Percentiles rank a stretch among this genome's conserved stretches.
phyloP scores from a whole-genome alignment of 2,888 invertebrate species.

The Dastarcus helophoroides region DNA sequence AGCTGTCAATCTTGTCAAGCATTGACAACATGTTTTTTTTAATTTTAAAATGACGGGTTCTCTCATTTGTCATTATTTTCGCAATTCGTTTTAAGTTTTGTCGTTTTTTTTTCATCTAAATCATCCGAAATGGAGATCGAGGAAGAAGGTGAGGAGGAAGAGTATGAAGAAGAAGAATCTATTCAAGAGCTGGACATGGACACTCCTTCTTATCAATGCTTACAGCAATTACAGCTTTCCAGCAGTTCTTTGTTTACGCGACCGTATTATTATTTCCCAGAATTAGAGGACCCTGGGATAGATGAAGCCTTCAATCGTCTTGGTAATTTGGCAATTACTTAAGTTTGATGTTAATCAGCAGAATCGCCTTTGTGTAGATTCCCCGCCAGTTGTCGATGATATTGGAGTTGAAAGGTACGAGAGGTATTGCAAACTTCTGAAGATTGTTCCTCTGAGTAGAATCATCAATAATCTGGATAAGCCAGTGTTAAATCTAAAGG shows the following conservation, averaged over 20 bases:
- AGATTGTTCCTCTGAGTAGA: neutral
- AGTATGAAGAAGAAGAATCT: constrained; percentile 1
- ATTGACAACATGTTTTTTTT: no score
- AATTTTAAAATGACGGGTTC: no score
- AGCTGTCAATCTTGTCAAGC: no score
- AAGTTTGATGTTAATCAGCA: no score
- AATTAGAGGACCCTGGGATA: constrained; percentile 33
- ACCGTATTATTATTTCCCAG: constrained; percentile 39
- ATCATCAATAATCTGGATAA: neutral
- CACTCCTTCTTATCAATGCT: constrained; percentile 31
- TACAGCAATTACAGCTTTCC: constrained; percentile 32
- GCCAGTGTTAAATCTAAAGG: neutral
- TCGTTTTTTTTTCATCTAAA: no score
- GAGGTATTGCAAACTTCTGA: neutral
- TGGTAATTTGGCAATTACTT: no score
- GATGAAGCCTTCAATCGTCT: constrained; percentile 29
- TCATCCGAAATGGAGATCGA: no score
- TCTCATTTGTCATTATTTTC: no score
- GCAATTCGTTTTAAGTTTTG: no score
- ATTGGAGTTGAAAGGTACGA: neutral
- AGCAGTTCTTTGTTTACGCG: constrained; percentile 39
- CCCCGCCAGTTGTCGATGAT: constrained; percentile 2
- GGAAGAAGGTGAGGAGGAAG: no score
- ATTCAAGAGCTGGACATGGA: constrained; percentile 22
- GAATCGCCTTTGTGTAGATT: neutral